Base-by-base conservation (phyloP, 2,888 invertebrate genomes). In the Aricia artaxerxes region DNA sequence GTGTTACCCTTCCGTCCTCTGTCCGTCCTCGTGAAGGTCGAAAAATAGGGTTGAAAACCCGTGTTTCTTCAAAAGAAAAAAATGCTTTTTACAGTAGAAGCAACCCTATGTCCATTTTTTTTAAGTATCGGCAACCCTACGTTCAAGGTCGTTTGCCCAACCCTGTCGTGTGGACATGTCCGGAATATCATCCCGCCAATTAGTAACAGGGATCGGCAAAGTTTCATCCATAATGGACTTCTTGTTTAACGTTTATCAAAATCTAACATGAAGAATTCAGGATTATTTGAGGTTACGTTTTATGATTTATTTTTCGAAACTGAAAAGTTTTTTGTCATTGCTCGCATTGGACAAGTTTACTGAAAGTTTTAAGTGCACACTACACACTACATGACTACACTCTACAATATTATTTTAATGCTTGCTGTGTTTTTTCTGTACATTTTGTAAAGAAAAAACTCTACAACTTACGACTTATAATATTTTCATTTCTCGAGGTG, bases 131-230 rank as follows among this genome's bases (percentile, higher is more conserved):
- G 24, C 64, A 64, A 3, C 64, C 64, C 64, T 64, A 11, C 4
- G 31, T 64, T 64, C 64, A 64, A 64, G 64, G 64, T 11, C 64
- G 31, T 64, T 61, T 9, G 31, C 31, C 64, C 31, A 24, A 31
- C 31, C 64, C 64, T 9, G 31, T 64, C 24, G 61, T 61, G 64
- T 64, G 64, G 64, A 64, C 64, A 64, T 31, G 31, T 64, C 64
- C 64, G 64, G n/a, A 64, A 64, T 9, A 9, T 64, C 64, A 61
- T 61, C 61, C 61, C 61, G 4, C 3, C 31, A 64, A 64, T 64
- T 64, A 64, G 6, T 7, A 24, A 24, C 9, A 31, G 31, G 64
- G 31, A 64, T 64, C 64, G 9, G 64, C 31, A 31, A 31, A 64
- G 64, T 24, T 61, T 61, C 24, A n/a, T 61, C 64, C 31, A 31